Evolutionary conservation across 2,797 vertebrate genomes (phyloP).

Genomic region (Apodemus agrarius): DNA sequence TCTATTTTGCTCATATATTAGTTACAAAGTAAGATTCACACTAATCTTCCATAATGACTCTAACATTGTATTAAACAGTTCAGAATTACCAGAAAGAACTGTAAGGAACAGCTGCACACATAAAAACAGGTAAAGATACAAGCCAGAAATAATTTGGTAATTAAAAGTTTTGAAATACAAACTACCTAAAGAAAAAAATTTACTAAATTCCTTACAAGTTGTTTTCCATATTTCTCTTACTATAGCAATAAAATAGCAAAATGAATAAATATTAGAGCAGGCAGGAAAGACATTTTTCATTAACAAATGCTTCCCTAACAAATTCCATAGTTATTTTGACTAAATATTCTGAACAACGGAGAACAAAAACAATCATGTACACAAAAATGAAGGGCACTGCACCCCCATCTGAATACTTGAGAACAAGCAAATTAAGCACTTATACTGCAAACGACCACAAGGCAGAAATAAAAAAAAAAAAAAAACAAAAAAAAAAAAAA

Average conservation of each 20-base stretch:
- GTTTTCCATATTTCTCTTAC: constrained; percentile 57
- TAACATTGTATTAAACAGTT: constrained; percentile 49
- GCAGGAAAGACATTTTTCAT: neutral
- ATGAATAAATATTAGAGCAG: constrained; percentile 3
- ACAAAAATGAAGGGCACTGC: neutral
- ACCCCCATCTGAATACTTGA: neutral
- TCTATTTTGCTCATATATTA: neutral
- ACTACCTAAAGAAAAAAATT: constrained; percentile 12
- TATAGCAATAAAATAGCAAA: constrained; percentile 8
- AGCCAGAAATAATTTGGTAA: constrained; percentile 60
- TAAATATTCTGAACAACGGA: constrained; percentile 5
- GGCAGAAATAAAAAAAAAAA: neutral
- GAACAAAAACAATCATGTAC: neutral
- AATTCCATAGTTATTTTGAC: neutral
- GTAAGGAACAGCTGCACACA: constrained; percentile 4
- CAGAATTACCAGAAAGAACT: constrained; percentile 1
- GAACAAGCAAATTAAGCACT: neutral
- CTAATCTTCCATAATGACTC: constrained; percentile 17
- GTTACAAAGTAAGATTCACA: constrained; percentile 46
- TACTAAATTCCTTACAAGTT: constrained; percentile 48
- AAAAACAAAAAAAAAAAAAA: neutral
- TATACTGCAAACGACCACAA: neutral
- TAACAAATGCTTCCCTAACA: neutral
- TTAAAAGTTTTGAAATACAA: constrained; percentile 57
- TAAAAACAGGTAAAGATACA: constrained; percentile 2